A percentile compares a stretch with the other conserved stretches of the same genome.
These are phyloP conservation scores for Acanthoscelides obtectus DNA, from an alignment of 2,888 invertebrate genomes.

Conservation along the genomic window DNA sequence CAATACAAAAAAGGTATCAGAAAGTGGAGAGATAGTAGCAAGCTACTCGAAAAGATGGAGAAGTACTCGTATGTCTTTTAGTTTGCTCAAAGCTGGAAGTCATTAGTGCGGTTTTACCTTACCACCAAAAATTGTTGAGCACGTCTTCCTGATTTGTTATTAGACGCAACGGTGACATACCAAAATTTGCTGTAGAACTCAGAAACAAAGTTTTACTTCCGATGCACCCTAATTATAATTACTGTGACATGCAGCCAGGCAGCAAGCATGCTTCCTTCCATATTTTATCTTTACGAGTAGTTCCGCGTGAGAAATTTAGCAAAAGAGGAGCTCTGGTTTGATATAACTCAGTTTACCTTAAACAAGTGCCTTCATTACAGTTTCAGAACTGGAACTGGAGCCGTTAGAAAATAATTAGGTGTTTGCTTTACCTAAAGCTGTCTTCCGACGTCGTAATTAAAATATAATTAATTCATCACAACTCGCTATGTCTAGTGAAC, in stretches of 20 bases:
- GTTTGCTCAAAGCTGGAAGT: too few relatives aligned
- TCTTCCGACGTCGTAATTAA: not conserved
- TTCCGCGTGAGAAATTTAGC: not conserved
- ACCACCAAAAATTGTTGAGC: too few relatives aligned
- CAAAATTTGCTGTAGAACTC: not conserved
- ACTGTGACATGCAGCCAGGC: not conserved
- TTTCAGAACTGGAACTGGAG: not conserved
- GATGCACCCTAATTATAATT: not conserved
- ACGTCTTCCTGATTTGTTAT: not conserved
- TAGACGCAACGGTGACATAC: not conserved
- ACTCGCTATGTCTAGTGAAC: not conserved
- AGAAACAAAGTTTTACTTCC: not conserved
- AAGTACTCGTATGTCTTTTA: too few relatives aligned
- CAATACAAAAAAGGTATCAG: too few relatives aligned
- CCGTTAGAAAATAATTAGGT: not conserved
- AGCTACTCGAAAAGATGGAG: too few relatives aligned
- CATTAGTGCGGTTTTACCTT: too few relatives aligned
- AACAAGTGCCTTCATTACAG: not conserved
- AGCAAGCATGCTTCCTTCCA: not conserved
- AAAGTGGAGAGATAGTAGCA: too few relatives aligned
- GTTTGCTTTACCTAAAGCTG: not conserved
- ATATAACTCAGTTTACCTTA: not conserved
- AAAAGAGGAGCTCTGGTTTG: not conserved
- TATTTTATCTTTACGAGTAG: not conserved
- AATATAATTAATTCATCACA: not conserved